Base-by-base conservation (phyloP, 1,140 invertebrate genomes). In the Cydia amplana region DNA sequence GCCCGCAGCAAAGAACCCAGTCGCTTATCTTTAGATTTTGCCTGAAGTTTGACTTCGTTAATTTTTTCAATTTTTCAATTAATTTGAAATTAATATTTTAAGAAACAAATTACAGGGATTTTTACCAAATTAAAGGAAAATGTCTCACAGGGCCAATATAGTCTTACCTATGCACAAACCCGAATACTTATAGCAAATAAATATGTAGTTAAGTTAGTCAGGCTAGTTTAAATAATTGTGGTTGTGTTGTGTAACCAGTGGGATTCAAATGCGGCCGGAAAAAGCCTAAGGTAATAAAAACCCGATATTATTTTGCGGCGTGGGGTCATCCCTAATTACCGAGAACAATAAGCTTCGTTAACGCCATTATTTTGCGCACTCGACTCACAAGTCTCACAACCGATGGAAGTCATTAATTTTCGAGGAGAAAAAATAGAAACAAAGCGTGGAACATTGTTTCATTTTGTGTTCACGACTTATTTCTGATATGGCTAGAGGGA, bases 261-360 rank as follows among this genome's bases (percentile, higher is more conserved):
- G 2, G 46, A 43, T 43, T 43, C 4, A 51, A 51, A 18, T n/a
- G 49, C 49, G n/a, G 9, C 20, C 55, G 20, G 23, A 60, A 60
- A 60, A 60, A 60, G 18, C 55, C 6, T n/a, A 20, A 23, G 6
- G 9, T 23, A 10, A 60, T 60, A 23, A 60, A 60, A 60, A 60
- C 55, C n/a, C 18, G 55, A 60, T 7, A 60, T 60, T 60, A 23
- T 60, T 60, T 20, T 23, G 20, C 55, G 55, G 4, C 16, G 18
- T 23, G 18, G 55, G 51, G 55, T 23, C 20, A 60, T 60, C 55
- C 55, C 20, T 23, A 60, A 60, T 60, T 60, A 60, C 55, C 1
- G 2, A 60, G 55, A 60, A 60, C 55, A 60, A 60, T 60, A 60
- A 60, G 20, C 20, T 60, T 60, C 55, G 20, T 60, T 60, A 60